phyloP scores from a whole-genome alignment of 2,888 invertebrate species.

The Branchipolynoe longqiensis region DNA sequence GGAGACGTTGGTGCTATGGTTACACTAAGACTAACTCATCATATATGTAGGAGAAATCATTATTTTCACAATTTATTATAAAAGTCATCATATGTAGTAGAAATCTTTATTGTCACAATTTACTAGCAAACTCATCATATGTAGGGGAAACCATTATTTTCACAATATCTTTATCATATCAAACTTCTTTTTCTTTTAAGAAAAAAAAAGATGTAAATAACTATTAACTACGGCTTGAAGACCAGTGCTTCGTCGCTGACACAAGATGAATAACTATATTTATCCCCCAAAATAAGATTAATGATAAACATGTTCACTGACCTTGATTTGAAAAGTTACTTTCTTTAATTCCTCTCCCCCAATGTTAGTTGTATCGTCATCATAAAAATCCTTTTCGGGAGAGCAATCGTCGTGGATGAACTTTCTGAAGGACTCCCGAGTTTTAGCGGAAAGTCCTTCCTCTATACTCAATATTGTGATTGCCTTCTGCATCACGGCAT shows the following conservation, averaged over 20 bases:
- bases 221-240: too few species aligned
- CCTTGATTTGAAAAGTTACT: constrained; percentile 80
- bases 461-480: constrained; percentile 78
- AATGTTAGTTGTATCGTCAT: constrained; percentile 77
- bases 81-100: too few species aligned
- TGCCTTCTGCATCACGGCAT: constrained; percentile 81
- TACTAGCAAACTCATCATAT: too few species aligned
- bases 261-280: background rate
- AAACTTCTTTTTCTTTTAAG: too few species aligned
- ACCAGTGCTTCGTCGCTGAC: too few species aligned
- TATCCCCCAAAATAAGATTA: background rate
- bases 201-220: too few species aligned
- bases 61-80: background rate
- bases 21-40: background rate
- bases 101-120: too few species aligned
- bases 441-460: constrained; percentile 73
- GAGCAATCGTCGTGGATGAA: constrained; percentile 72
- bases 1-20: too few species aligned
- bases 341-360: constrained; percentile 78
- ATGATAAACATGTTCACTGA: constrained; percentile 60
- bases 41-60: background rate
- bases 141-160: too few species aligned
- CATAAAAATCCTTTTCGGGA: constrained; percentile 76
- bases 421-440: constrained; percentile 71
- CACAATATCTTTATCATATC: too few species aligned